phyloP scores from a whole-genome alignment of 2,888 invertebrate genomes.

The Trypoxylon attenuatum region DNA sequence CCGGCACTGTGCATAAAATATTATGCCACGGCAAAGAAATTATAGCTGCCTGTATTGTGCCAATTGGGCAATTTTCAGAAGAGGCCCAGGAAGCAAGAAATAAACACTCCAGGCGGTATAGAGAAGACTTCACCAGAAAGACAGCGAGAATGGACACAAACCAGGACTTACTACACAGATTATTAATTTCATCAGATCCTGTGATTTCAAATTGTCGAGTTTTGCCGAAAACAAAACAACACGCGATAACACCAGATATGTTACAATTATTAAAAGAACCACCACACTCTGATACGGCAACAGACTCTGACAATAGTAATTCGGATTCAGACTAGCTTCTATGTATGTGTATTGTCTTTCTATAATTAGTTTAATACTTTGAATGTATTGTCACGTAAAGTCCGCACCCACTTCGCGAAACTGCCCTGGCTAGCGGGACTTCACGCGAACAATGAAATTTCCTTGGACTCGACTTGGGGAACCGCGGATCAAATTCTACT shows the following conservation, averaged over 20 bases:
- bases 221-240: not conserved
- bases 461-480: too few relatives aligned
- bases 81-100: constrained; percentile 6
- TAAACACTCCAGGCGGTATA: constrained; percentile 1
- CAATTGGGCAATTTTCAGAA: constrained; percentile 17
- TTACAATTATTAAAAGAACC: constrained; percentile 5
- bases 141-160: constrained; percentile 13
- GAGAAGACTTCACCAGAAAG: constrained; percentile 12
- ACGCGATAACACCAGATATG: constrained; percentile 1
- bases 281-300: not conserved
- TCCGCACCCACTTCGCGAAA: too few relatives aligned
- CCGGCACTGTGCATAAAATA: constrained; percentile 10
- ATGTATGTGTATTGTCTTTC: too few relatives aligned
- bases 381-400: too few relatives aligned
- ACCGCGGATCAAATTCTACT: too few relatives aligned
- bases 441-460: too few relatives aligned
- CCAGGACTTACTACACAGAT: constrained; percentile 6
- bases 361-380: too few relatives aligned
- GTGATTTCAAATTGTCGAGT: constrained; percentile 7
- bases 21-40: constrained; percentile 13
- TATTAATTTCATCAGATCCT: constrained; percentile 11
- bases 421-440: too few relatives aligned
- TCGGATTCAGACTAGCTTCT: not conserved
- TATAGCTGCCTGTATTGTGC: constrained; percentile 4
- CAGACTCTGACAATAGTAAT: not conserved